Evolutionary conservation across 2,888 invertebrate genomes (phyloP).

Genomic region (Drosophila gaucha): DNA sequence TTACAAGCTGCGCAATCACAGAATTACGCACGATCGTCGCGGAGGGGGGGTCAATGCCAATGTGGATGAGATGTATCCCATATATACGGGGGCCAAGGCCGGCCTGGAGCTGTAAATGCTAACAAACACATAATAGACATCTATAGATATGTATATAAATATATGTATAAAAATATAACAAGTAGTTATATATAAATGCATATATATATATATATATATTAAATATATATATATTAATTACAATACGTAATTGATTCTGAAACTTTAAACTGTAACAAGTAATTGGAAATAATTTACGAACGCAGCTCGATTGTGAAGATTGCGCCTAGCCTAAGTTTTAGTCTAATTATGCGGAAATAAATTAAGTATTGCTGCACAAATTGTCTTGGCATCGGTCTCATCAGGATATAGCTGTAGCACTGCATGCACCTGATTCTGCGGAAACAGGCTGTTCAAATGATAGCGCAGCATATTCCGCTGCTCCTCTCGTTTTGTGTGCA

Average conservation of each 20-base stretch:
- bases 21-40: constrained; percentile 73
- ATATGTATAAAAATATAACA: constrained; percentile 4
- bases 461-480: constrained; percentile 92
- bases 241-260: constrained; percentile 54
- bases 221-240: constrained; percentile 43
- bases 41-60: constrained; percentile 38
- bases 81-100: constrained; percentile 56
- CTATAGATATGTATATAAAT: constrained; percentile 3
- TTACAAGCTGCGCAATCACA: constrained; percentile 80
- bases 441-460: constrained; percentile 96
- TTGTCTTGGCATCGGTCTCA: constrained; percentile 94
- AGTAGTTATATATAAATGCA: constrained; percentile 12
- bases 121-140: not conserved
- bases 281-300: constrained; percentile 56
- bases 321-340: constrained; percentile 57
- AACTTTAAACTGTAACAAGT: constrained; percentile 50
- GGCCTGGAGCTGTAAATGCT: constrained; percentile 63
- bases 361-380: constrained; percentile 93
- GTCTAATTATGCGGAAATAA: constrained; percentile 88
- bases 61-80: constrained; percentile 51
- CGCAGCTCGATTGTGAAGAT: constrained; percentile 35
- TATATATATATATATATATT: constrained; percentile 22
- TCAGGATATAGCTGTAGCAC: constrained; percentile 95
- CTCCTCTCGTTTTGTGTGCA: constrained; percentile 85
- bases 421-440: constrained; percentile 94